Evolutionary conservation across 2,113 vertebrate species (phyloP).

Genomic region (Tylochromis polylepis): DNA sequence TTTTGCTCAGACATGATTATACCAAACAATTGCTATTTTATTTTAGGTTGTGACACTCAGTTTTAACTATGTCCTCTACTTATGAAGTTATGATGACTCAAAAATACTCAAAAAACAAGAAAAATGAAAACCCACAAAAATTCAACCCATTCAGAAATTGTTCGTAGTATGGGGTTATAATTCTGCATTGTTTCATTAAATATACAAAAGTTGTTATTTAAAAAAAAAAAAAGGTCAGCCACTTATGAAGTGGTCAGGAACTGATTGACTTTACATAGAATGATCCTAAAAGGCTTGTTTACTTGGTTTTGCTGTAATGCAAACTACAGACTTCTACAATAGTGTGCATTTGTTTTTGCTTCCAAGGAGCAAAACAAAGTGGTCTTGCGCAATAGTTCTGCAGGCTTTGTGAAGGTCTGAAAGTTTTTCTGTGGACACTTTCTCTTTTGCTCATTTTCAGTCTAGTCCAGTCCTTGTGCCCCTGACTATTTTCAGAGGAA

Average conservation of each 20-base stretch:
- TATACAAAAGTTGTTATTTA: not conserved
- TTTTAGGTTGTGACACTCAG: fast-evolving
- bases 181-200: not conserved
- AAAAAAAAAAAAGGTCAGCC: not conserved
- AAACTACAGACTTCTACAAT: not conserved
- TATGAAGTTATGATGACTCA: not conserved
- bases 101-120: not conserved
- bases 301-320: not conserved
- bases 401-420: not conserved
- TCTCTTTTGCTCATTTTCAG: not conserved
- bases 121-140: not conserved
- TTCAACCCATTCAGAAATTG: not conserved
- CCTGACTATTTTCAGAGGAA: not conserved
- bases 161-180: not conserved
- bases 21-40: not conserved
- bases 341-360: not conserved
- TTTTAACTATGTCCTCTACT: not conserved
- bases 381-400: not conserved
- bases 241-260: not conserved
- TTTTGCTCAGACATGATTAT: not conserved
- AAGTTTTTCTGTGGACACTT: not conserved
- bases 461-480: not conserved
- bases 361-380: not conserved
- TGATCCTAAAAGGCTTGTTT: not conserved
- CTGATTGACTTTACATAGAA: not conserved